These are phyloP conservation scores for Drosophila suboccidentalis DNA, from an alignment of 2,888 invertebrate species.

Conservation along the genomic window DNA sequence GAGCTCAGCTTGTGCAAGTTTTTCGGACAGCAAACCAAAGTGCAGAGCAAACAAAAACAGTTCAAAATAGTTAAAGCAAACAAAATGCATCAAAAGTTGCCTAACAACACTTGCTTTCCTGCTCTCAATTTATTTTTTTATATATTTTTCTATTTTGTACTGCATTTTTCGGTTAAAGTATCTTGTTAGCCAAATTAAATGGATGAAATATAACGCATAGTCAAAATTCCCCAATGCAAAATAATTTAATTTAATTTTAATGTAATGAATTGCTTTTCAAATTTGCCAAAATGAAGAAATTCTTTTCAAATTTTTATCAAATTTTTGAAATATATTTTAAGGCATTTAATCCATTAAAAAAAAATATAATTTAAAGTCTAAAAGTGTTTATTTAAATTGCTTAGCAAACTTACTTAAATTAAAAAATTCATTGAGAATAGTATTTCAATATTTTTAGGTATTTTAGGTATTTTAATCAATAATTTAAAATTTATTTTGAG, in stretches of 20 bases:
- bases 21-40: slow-evolving; percentile 62
- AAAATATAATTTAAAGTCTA: not conserved
- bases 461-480: too few species aligned
- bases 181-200: slow-evolving; percentile 22
- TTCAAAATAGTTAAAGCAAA: slow-evolving; percentile 60
- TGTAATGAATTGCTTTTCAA: not conserved
- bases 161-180: slow-evolving; percentile 17
- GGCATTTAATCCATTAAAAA: not conserved
- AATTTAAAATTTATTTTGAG: too few species aligned
- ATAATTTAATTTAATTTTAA: not conserved
- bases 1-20: slow-evolving; percentile 27
- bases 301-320: not conserved
- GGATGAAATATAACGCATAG: not conserved
- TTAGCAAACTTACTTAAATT: not conserved
- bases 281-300: not conserved
- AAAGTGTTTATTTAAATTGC: too few species aligned
- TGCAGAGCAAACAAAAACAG: slow-evolving; percentile 67
- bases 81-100: slow-evolving; percentile 47
- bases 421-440: not conserved
- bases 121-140: not conserved
- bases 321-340: not conserved
- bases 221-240: not conserved
- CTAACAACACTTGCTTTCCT: slow-evolving; percentile 29
- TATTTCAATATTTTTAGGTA: too few species aligned
- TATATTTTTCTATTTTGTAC: not conserved